These are phyloP conservation scores for Alectura lathami DNA, from an alignment of 2,113 vertebrate species.

Conservation along the genomic window DNA sequence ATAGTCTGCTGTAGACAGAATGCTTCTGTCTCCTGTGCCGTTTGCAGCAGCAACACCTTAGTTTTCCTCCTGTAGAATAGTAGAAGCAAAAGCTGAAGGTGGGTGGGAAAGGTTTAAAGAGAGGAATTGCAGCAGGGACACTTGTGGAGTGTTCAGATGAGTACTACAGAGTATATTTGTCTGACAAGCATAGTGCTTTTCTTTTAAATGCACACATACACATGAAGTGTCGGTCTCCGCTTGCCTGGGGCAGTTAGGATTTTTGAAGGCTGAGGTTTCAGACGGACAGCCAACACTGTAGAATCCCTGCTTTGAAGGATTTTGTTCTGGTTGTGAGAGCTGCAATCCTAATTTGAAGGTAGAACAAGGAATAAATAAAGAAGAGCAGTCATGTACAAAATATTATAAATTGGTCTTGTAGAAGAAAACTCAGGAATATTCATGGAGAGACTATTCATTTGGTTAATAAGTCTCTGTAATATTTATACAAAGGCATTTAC, in stretches of 20 bases:
- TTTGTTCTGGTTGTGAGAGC: neutral
- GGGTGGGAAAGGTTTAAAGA: neutral
- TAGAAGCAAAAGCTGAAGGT: neutral
- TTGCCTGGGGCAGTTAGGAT: neutral
- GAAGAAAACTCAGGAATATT: neutral
- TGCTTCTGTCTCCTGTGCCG: neutral
- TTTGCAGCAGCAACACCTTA: neutral
- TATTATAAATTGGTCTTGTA: neutral
- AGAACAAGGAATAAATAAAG: neutral
- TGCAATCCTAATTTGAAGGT: neutral
- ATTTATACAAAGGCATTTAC: neutral
- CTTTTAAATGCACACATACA: neutral
- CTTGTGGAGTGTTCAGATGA: neutral
- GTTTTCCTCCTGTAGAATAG: neutral
- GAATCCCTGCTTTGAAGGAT: neutral
- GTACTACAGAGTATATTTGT: neutral
- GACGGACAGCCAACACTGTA: neutral
- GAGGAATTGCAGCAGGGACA: neutral
- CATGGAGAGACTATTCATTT: fast-evolving
- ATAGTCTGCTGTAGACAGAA: neutral
- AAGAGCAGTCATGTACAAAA: neutral
- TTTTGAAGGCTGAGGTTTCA: neutral
- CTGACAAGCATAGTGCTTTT: neutral
- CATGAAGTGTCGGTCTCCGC: neutral
- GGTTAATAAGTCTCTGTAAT: neutral